Evolutionary conservation across 2,113 vertebrate genomes (phyloP).

Genomic region (Nicator chloris): DNA sequence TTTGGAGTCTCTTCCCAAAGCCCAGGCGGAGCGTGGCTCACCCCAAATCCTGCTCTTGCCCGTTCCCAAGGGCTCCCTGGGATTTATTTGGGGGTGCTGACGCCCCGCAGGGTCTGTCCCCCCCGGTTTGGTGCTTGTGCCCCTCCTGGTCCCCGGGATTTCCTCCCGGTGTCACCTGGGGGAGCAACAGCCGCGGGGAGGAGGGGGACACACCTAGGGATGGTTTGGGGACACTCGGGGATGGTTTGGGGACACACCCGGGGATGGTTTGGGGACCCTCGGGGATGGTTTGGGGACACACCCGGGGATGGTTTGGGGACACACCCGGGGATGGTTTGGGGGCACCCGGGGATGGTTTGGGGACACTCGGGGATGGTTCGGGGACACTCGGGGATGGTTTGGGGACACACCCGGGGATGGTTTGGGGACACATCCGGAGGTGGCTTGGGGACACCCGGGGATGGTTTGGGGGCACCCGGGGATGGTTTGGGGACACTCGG

Average conservation of each 20-base stretch:
- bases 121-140: background rate
- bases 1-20: background rate
- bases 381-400: background rate
- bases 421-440: background rate
- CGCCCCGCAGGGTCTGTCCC: background rate
- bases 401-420: background rate
- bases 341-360: background rate
- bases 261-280: background rate
- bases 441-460: background rate
- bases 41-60: background rate
- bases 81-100: background rate
- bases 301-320: background rate
- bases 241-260: background rate
- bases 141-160: background rate
- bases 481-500: background rate
- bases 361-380: background rate
- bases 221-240: background rate
- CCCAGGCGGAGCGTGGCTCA: background rate
- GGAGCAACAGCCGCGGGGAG: background rate
- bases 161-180: background rate
- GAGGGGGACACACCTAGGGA: background rate
- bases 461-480: background rate
- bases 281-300: background rate
- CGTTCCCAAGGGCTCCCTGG: background rate
- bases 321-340: background rate